Conservation (phyloP, 2,888 invertebrate genomes). For the Therioaphis trifolii region DNA sequence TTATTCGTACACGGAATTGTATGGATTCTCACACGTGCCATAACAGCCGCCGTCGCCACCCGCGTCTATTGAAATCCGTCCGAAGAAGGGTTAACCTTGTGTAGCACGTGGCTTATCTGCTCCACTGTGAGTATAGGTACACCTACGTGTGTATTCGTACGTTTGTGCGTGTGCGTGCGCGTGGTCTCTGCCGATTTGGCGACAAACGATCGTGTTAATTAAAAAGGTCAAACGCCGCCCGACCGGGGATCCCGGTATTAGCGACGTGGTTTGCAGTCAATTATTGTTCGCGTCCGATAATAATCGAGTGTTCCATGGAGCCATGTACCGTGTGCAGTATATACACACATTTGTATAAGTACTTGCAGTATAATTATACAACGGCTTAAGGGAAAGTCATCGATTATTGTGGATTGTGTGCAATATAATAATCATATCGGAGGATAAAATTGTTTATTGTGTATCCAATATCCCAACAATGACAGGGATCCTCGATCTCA, state of each 20-base stretch:
- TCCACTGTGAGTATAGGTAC: neutral
- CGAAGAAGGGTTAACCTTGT: neutral
- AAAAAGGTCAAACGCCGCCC: constrained; percentile 35
- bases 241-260: constrained; percentile 8
- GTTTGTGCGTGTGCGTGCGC: neutral
- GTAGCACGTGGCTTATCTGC: constrained; percentile 13
- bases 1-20: too few relatives aligned
- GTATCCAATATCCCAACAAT: too few relatives aligned
- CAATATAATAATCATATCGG: too few relatives aligned
- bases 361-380: too few relatives aligned
- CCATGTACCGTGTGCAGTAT: neutral
- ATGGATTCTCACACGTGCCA: neutral
- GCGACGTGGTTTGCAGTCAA: constrained; percentile 26
- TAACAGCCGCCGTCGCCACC: neutral
- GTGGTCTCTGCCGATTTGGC: neutral
- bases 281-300: neutral
- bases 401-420: neutral
- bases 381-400: neutral
- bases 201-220: constrained; percentile 36
- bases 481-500: neutral
- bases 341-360: neutral
- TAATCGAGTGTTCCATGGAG: neutral
- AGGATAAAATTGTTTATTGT: too few relatives aligned
- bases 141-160: neutral
- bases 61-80: neutral